Base-by-base conservation (phyloP, 2,888 invertebrate species). In the Rhagonycha fulva region DNA sequence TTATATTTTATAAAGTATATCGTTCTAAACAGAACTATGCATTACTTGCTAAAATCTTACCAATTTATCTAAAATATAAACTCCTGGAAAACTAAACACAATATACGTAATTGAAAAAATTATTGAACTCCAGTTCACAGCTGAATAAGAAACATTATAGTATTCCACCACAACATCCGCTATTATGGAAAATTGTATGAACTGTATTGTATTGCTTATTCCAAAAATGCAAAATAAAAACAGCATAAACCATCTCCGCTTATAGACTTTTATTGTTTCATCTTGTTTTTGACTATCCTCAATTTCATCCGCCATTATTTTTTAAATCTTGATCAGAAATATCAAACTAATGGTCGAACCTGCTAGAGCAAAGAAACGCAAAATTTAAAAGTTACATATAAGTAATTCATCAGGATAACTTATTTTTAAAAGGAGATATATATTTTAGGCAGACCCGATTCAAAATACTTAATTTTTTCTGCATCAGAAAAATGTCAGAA, bases 51-150 rank as follows among this genome's bases (percentile, higher is more conserved):
- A n/a, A n/a, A n/a, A 28, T 47, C 93, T 92, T 87, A 96, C 98
- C 89, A 93, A 94, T 90, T 94, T 95, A 86, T 98, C 96, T 70
- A 82, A 99, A 91, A 98, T 91, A 93, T 95, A 98, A 84, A 97
- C 96, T 19, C 95, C 98, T 0, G 98, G 99, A 85, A 99, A 95
- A 84, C 99, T 96, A 80, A 98, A 92, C 4, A 98, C 95, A 82
- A 98, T 96, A 88, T 99, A 99, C 2, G 94, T 91, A 80, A 96
- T 91, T 98, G 98, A 98, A 89, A 94, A 98, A 84, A 98, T 92
- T 95, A 98, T 96, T 62, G 98, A 97, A 24, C 98, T 96, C 97
- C 97, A 97, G 87, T 98, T 95, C 72, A 99, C 95, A 81, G 91
- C 91, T 82, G 91, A 91, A 81, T 91, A 91, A 82, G 90, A 89